Evolutionary conservation across 2,888 invertebrate species (phyloP), one percentile per base, ranked within the genome.

Genomic region (Drosophila sordidapex): DNA sequence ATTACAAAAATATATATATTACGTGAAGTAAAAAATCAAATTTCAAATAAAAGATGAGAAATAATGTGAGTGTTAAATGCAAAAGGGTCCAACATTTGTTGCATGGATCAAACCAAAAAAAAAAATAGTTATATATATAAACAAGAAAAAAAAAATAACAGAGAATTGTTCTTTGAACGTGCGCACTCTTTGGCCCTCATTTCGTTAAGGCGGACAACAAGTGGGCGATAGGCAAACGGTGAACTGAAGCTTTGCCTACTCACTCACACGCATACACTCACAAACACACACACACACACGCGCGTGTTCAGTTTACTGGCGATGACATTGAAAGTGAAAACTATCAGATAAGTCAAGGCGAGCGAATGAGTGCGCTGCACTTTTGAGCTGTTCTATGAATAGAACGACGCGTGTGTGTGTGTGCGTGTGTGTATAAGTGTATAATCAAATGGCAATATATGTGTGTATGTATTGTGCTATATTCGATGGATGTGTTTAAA

Each of bases 321-420:
- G 46, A 33, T 75, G 81, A 70, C 86, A 89, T 82, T 89, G 86
- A 86, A 86, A 89, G 86, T 87, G 89, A 89, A 86, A 87, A 87
- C 86, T 87, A 87, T 87, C 85, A 87, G 85, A 89, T 87, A 87
- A 89, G 79, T 71, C 48, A 49, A 59, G 56, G 69, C 66, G 69
- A 63, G 56, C 56, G 79, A 60, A 54, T 73, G 87, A 68, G 74
- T 81, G 76, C 71, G 81, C 56, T 83, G 87, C 87, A 87, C 82
- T 87, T 79, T 83, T 74, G 73, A 54, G 75, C 71, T 63, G 29
- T 53, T 60, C 56, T 65, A 71, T 64, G 68, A 71, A 78, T 79
- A 79, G 79, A 51, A 48, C 38, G 35, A 59, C 49, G 35, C 53
- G 13, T 43, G 36, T 6, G 36, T 36, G 36, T n/a, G 6, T 13